Conservation (phyloP, 2,888 invertebrate genomes). For the Aporophyla lueneburgensis region DNA sequence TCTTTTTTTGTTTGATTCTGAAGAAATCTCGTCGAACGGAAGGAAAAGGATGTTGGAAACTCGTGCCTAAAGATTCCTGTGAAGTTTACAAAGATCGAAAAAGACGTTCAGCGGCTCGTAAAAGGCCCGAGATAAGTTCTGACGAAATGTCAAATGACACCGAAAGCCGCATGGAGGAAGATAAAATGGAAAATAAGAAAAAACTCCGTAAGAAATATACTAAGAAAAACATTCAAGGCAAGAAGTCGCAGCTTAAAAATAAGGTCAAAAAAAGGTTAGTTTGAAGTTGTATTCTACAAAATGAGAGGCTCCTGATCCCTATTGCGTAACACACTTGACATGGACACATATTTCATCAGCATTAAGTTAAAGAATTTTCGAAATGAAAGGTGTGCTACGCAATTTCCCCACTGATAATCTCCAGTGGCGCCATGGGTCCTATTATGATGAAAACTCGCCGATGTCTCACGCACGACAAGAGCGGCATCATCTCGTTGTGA, state of each 20-base stretch:
- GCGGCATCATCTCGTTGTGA: not conserved
- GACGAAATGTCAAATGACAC: constrained; percentile 29
- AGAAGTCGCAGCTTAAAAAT: constrained; percentile 4
- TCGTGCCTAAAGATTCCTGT: constrained; percentile 82
- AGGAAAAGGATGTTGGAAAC: constrained; percentile 73
- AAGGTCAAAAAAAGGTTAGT: constrained; percentile 51
- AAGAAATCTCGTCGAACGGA: constrained; percentile 71
- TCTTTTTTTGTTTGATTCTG: constrained; percentile 10
- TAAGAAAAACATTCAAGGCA: constrained; percentile 29
- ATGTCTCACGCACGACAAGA: not conserved
- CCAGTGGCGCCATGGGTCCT: not conserved
- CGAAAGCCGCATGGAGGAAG: constrained; percentile 24
- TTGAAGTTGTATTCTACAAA: not conserved
- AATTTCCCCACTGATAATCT: not conserved
- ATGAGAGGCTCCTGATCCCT: not conserved
- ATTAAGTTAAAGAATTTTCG: not conserved
- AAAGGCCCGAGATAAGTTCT: constrained; percentile 28
- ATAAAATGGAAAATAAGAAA: constrained; percentile 33
- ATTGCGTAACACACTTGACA: not conserved
- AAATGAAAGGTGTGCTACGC: not conserved
- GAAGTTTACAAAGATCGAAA: constrained; percentile 78
- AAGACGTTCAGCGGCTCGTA: constrained; percentile 59
- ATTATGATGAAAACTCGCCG: not conserved
- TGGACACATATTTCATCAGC: no score
- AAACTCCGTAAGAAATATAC: constrained; percentile 39